phyloP scores from a whole-genome alignment of 2,888 invertebrate genomes.

The Tryphoninae sp. region DNA sequence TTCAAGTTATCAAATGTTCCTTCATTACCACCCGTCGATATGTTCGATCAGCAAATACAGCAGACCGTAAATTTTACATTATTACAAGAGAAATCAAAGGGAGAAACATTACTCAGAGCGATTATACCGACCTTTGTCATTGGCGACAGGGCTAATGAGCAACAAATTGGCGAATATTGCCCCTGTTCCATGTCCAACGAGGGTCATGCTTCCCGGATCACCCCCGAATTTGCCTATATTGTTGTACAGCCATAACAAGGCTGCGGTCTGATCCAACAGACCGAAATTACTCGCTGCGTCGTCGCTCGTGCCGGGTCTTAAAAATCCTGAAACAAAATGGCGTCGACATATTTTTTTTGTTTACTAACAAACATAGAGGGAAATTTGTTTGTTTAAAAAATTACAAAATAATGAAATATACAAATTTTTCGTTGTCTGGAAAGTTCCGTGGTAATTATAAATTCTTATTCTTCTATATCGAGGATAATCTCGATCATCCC shows the following conservation, averaged over 20 bases:
- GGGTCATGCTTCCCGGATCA: conserved; percentile 92
- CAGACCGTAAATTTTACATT: conserved; percentile 10
- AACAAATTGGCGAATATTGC: conserved; percentile 96
- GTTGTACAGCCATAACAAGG: conserved; percentile 96
- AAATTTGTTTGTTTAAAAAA: neutral
- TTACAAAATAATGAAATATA: neutral
- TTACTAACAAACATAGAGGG: neutral
- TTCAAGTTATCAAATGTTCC: too few relatives aligned
- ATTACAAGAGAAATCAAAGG: neutral
- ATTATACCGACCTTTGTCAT: conserved; percentile 78
- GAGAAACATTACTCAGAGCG: neutral
- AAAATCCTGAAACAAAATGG: conserved; percentile 85
- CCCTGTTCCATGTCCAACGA: conserved; percentile 97
- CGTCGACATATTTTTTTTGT: neutral
- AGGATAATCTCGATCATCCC: neutral
- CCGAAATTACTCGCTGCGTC: conserved; percentile 94
- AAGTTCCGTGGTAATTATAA: neutral
- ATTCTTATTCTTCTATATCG: neutral
- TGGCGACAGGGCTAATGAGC: conserved; percentile 94
- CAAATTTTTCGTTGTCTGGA: neutral
- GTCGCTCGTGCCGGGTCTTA: conserved; percentile 89
- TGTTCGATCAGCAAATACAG: neutral
- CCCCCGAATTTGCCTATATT: conserved; percentile 96
- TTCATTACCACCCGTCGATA: too few relatives aligned
- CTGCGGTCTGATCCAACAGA: conserved; percentile 95